Conservation (phyloP, 2,113 vertebrate species). For the Desmodus rotundus region DNA sequence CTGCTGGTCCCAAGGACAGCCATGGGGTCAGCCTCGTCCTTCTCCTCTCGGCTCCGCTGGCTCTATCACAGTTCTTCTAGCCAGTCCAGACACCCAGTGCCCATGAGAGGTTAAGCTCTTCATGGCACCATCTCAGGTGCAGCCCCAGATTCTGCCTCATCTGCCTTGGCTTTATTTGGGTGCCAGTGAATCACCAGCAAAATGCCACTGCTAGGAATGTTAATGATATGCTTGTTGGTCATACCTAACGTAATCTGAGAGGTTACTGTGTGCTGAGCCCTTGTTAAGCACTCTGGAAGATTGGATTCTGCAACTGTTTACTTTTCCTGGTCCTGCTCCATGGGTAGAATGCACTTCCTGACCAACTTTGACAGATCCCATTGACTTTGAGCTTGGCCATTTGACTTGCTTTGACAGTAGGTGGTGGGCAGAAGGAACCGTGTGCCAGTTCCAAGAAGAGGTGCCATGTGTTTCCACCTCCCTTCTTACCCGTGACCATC, state of each 20-base stretch:
- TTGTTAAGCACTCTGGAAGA: neutral
- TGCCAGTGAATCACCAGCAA: neutral
- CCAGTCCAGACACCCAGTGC: neutral
- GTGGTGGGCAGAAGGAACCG: neutral
- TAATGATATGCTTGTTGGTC: neutral
- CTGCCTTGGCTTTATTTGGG: neutral
- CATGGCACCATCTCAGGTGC: no score
- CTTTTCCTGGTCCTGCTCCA: neutral
- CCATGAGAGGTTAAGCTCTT: neutral
- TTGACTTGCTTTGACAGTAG: neutral
- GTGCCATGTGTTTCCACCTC: neutral
- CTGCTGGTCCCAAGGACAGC: neutral
- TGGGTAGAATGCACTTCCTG: neutral
- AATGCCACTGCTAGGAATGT: neutral
- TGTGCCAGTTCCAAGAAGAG: neutral
- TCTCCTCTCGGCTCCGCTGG: neutral
- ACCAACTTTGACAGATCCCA: neutral
- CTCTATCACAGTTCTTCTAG: neutral
- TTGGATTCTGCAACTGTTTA: neutral
- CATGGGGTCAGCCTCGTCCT: neutral
- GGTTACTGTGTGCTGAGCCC: neutral
- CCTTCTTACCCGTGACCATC: accelerated
- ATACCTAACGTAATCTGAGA: neutral
- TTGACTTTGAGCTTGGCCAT: neutral
- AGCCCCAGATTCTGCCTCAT: neutral